phyloP scores from a whole-genome alignment of 2,113 vertebrate species.

The Limnothrissa miodon region DNA sequence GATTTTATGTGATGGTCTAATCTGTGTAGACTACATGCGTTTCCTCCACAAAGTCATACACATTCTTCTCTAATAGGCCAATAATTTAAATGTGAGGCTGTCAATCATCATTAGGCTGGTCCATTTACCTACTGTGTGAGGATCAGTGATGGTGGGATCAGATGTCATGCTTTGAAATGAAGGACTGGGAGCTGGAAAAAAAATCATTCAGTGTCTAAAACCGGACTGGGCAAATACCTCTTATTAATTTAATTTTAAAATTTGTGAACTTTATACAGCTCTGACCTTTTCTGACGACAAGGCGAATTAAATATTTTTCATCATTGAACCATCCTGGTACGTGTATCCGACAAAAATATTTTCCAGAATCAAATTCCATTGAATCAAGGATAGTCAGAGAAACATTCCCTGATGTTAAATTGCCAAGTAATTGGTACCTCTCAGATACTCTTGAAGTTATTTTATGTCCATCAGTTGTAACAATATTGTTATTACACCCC shows the following conservation, averaged over 20 bases:
- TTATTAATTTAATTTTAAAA: background rate
- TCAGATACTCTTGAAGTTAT: background rate
- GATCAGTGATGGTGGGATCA: background rate
- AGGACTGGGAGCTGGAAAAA: constrained; percentile 17
- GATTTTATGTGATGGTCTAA: no score
- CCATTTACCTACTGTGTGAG: constrained; percentile 20
- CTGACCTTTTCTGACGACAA: constrained; percentile 41
- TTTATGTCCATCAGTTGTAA: constrained; percentile 36
- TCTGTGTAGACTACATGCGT: no score
- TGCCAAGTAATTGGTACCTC: constrained; percentile 35
- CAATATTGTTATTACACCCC: constrained; percentile 41
- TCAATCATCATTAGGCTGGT: background rate
- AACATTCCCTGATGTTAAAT: constrained; percentile 40
- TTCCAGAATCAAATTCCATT: constrained; percentile 33
- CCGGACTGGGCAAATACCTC: background rate
- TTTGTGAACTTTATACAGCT: background rate
- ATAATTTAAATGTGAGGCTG: background rate
- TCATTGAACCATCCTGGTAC: constrained; percentile 48
- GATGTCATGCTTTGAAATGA: constrained; percentile 10
- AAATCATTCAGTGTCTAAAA: background rate
- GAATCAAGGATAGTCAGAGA: constrained; percentile 41
- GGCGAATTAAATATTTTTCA: constrained; percentile 19
- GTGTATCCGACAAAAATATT: constrained; percentile 48
- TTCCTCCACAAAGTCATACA: background rate
- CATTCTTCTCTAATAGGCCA: background rate